phyloP scores from a whole-genome alignment of 2,888 invertebrate species.

The Scaptomyza reducta region DNA sequence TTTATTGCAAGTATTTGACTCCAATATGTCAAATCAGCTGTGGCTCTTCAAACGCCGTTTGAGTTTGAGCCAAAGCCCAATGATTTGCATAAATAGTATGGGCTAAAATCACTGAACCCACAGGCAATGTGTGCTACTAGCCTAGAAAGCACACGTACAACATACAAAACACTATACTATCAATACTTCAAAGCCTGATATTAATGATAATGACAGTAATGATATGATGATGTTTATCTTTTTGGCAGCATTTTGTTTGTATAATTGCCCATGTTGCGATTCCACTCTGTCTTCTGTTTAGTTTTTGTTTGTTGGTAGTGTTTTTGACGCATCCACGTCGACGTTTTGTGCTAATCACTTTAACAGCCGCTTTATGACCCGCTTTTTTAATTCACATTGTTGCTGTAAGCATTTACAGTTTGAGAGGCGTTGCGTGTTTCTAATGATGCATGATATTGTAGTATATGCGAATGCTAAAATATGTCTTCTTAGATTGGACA shows the following conservation, averaged over 20 bases:
- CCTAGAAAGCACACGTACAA: slow-evolving; percentile 60
- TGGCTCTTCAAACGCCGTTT: slow-evolving; percentile 5
- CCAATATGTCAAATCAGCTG: slow-evolving; percentile 63
- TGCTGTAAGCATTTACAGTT: slow-evolving; percentile 68
- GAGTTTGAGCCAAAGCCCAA: slow-evolving; percentile 14
- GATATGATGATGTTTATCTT: slow-evolving; percentile 64
- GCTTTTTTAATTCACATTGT: slow-evolving; percentile 58
- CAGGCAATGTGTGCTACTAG: slow-evolving; percentile 69
- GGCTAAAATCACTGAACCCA: slow-evolving; percentile 9
- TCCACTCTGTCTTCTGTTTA: neutral
- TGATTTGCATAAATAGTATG: slow-evolving; percentile 66
- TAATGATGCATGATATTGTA: slow-evolving; percentile 63
- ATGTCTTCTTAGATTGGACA: slow-evolving; percentile 48
- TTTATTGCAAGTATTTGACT: slow-evolving; percentile 10
- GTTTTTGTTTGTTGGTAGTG: too few relatives aligned
- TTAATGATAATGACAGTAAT: slow-evolving; percentile 49
- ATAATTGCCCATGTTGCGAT: slow-evolving; percentile 58
- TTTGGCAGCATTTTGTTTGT: slow-evolving; percentile 71
- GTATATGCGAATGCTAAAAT: slow-evolving; percentile 39
- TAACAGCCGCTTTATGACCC: slow-evolving; percentile 69
- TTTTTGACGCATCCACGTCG: slow-evolving; percentile 5
- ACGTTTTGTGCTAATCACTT: slow-evolving; percentile 62
- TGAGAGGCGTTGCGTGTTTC: slow-evolving; percentile 66
- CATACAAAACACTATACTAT: neutral
- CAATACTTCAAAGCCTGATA: slow-evolving; percentile 24